Conservation (phyloP, 2,888 invertebrate species). For the Cheiracanthium punctorium region DNA sequence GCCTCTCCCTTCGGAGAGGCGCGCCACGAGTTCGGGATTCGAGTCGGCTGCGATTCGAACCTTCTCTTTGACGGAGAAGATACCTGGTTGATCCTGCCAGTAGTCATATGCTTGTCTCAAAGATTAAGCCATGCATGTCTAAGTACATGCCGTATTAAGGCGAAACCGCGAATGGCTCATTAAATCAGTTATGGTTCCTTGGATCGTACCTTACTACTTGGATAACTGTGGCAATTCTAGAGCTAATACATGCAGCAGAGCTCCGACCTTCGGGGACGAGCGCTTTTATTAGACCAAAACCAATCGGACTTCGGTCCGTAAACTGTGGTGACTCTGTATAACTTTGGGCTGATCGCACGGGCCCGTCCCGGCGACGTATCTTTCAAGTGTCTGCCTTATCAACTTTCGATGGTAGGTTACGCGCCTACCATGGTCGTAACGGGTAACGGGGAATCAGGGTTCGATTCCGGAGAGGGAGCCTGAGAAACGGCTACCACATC, state of each 20-base stretch:
- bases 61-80: too few species aligned
- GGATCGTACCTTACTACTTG: conserved; percentile 76
- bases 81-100: too few species aligned
- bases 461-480: conserved; percentile 84
- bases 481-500: conserved; percentile 84
- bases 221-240: conserved; percentile 83
- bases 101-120: too few species aligned
- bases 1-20: too few species aligned
- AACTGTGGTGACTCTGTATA: conserved; percentile 65
- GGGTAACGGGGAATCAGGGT: conserved; percentile 86
- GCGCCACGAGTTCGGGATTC: too few species aligned
- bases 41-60: too few species aligned
- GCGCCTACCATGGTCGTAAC: conserved; percentile 83
- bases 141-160: too few species aligned
- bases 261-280: too few species aligned
- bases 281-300: too few species aligned
- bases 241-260: conserved; percentile 82
- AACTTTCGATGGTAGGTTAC: conserved; percentile 80
- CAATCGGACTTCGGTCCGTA: too few species aligned
- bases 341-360: conserved; percentile 64
- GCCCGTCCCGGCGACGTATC: conserved; percentile 70
- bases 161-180: too few species aligned
- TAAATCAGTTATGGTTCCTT: conserved; percentile 53
- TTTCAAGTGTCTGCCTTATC: conserved; percentile 76
- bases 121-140: too few species aligned